phyloP scores from a whole-genome alignment of 1,140 invertebrate genomes.

The Araneus ventricosus region DNA sequence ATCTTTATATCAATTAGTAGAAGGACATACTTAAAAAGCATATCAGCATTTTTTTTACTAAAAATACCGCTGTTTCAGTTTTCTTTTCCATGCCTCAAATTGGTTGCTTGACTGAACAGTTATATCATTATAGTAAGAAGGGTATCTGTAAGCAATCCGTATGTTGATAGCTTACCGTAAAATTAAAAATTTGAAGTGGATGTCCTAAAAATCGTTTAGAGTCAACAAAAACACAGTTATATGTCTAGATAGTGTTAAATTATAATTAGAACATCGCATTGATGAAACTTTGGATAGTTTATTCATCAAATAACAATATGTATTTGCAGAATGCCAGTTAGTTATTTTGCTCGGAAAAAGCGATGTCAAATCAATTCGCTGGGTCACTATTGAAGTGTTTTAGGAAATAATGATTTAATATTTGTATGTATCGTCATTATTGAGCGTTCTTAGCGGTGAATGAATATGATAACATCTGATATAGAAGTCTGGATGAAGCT shows the following conservation, averaged over 20 bases:
- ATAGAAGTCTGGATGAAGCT: background rate
- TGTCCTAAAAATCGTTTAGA: background rate
- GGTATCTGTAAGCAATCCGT: background rate
- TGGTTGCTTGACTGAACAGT: no score
- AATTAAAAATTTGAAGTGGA: background rate
- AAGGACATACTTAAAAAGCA: background rate
- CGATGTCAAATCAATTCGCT: background rate
- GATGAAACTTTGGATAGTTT: background rate
- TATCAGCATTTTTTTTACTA: background rate
- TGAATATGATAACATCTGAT: background rate
- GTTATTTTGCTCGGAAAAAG: background rate
- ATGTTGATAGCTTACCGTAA: background rate
- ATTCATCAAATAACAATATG: background rate
- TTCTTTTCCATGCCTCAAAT: background rate
- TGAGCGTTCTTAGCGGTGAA: conserved; percentile 12
- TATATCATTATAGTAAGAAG: no score
- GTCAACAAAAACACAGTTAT: background rate
- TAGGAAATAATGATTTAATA: background rate
- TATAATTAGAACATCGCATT: background rate
- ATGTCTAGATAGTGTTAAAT: background rate
- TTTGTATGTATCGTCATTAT: background rate
- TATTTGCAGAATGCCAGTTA: background rate
- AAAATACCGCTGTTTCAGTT: conserved; percentile 4
- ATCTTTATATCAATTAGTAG: background rate
- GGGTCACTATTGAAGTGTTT: background rate